Evolutionary conservation across 1,140 invertebrate species (phyloP).

Genomic region (Diorhabda sublineata): DNA sequence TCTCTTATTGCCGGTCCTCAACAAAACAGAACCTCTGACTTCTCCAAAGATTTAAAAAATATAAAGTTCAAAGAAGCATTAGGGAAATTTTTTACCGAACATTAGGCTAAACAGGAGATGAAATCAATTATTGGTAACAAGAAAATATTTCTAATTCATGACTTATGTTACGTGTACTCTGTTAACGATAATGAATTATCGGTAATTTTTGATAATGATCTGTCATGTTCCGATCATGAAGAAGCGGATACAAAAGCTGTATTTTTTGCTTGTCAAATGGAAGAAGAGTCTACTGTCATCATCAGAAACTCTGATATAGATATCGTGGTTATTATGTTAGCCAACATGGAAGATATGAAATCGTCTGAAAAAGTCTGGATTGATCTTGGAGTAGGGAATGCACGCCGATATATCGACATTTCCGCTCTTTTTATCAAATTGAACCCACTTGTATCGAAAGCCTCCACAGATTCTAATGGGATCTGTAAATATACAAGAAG

Average conservation of each 20-base stretch:
- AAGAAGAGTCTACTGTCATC: constrained; percentile 14
- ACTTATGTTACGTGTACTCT: constrained; percentile 1
- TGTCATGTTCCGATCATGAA: constrained; percentile 17
- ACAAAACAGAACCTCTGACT: too few relatives aligned
- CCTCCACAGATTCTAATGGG: not conserved
- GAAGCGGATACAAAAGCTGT: constrained; percentile 19
- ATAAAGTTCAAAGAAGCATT: too few relatives aligned
- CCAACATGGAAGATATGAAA: constrained; percentile 20
- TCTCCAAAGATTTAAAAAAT: too few relatives aligned
- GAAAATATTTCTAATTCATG: constrained; percentile 16
- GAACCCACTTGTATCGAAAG: constrained; percentile 12
- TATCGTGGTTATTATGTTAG: constrained; percentile 20
- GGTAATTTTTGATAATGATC: constrained; percentile 9
- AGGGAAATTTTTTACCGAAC: not conserved
- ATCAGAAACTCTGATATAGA: constrained; percentile 22
- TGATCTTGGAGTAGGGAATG: constrained; percentile 22
- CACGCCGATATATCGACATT: constrained; percentile 24
- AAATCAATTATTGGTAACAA: constrained; percentile 10
- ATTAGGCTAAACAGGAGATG: constrained; percentile 3
- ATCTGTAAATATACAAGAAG: not conserved
- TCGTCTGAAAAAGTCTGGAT: constrained; percentile 19
- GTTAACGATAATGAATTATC: constrained; percentile 13
- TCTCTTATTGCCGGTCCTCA: too few relatives aligned
- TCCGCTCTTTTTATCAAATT: constrained; percentile 20
- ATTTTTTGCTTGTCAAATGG: constrained; percentile 14